These are phyloP conservation scores for Acestrorhynchus altus DNA, from an alignment of 2,797 vertebrate species.

Conservation along the genomic window DNA sequence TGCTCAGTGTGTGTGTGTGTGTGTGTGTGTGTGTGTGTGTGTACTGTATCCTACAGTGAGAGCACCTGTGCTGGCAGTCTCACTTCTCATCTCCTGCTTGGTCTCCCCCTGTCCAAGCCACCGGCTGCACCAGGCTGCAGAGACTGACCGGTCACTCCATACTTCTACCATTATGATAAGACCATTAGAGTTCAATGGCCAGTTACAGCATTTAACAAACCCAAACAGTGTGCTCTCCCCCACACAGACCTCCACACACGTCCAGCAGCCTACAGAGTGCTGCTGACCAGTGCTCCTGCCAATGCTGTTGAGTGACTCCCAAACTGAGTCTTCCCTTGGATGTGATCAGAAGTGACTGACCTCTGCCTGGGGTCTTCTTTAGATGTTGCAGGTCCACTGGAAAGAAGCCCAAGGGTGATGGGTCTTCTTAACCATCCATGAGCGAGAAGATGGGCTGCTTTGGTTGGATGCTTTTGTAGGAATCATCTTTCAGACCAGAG, in stretches of 20 bases:
- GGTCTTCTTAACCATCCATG: constrained; percentile 88
- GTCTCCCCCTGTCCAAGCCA: constrained; percentile 12
- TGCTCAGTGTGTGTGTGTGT: constrained; percentile 60
- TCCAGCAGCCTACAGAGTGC: neutral
- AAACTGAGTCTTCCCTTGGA: constrained; percentile 85
- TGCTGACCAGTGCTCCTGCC: neutral
- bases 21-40: constrained; percentile 33
- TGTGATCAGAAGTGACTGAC: constrained; percentile 77
- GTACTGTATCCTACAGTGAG: constrained; percentile 53
- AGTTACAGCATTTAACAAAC: neutral
- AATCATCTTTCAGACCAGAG: constrained; percentile 89
- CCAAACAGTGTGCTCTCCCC: neutral
- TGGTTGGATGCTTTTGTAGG: constrained; percentile 91
- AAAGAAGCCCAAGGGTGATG: constrained; percentile 84
- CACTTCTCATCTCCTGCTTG: constrained; percentile 53
- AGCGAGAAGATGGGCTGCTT: constrained; percentile 84
- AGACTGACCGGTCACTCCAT: neutral
- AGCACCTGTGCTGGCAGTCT: constrained; percentile 38
- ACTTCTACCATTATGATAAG: neutral
- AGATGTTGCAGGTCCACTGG: constrained; percentile 87
- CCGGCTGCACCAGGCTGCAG: constrained; percentile 18
- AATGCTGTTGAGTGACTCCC: constrained; percentile 17
- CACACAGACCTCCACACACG: neutral
- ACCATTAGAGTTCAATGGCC: neutral
- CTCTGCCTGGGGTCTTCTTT: constrained; percentile 85